Evolutionary conservation across 2,888 invertebrate genomes (phyloP).

Genomic region (Eurytoma californica): DNA sequence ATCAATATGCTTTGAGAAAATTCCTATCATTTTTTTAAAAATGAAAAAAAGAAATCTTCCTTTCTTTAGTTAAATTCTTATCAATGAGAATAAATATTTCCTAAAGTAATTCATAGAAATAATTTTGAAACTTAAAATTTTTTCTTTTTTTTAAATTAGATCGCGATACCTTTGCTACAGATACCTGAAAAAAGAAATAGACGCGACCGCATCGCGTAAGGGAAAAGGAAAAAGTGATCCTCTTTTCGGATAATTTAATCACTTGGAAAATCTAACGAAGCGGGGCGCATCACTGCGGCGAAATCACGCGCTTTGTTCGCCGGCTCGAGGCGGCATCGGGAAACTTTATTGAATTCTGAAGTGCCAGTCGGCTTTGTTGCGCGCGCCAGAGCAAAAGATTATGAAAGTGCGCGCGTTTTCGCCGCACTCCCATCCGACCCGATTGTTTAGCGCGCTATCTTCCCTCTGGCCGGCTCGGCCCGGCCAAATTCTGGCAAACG

Average conservation of each 20-base stretch:
- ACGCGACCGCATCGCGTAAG: neutral
- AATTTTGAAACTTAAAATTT: too few species aligned
- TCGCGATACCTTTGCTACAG: too few species aligned
- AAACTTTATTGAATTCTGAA: constrained; percentile 43
- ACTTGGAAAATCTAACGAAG: too few species aligned
- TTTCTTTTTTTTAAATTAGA: too few species aligned
- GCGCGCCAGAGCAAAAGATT: constrained; percentile 8
- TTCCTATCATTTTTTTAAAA: too few species aligned
- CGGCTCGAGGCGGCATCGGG: neutral
- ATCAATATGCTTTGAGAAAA: too few species aligned
- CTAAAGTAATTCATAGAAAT: too few species aligned
- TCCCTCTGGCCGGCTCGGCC: neutral
- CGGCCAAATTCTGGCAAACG: too few species aligned
- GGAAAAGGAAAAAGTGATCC: neutral
- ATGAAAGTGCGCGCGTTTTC: constrained; percentile 7
- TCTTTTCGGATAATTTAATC: neutral
- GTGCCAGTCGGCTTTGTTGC: constrained; percentile 35
- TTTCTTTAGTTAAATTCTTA: too few species aligned
- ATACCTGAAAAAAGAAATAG: too few species aligned
- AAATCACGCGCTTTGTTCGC: constrained; percentile 3
- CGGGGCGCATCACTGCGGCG: neutral
- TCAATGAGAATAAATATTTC: too few species aligned
- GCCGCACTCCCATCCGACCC: constrained; percentile 9
- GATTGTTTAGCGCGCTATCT: neutral
- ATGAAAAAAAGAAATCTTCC: too few species aligned